Evolutionary conservation across 2,888 invertebrate species (phyloP).

Genomic region (Leptopilina myrica): DNA sequence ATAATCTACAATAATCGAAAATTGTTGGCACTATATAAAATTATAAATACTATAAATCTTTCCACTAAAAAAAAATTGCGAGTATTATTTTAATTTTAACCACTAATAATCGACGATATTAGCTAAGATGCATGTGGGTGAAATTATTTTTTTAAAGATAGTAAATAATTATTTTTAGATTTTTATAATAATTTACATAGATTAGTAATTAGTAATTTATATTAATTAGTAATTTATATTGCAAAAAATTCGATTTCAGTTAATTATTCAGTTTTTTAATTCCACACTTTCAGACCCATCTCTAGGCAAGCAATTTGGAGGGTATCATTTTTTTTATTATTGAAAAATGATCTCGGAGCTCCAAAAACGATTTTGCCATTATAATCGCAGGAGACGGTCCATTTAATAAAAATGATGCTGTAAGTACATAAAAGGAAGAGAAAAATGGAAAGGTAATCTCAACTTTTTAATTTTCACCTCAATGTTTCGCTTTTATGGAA

Average conservation of each 20-base stretch:
- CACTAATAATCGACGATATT: conserved; percentile 3
- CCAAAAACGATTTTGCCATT: neutral
- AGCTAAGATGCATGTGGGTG: conserved; percentile 16
- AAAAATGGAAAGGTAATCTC: conserved; percentile 8
- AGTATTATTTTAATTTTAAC: conserved; percentile 29
- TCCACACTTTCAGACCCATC: conserved; percentile 72
- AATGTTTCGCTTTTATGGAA: conserved; percentile 8
- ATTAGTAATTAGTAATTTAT: too few relatives aligned
- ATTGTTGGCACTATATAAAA: conserved; percentile 24
- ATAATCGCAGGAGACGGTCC: neutral
- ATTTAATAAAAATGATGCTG: conserved; percentile 1
- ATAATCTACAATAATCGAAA: conserved; percentile 18
- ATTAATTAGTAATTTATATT: too few relatives aligned
- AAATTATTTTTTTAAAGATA: neutral
- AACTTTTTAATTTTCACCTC: conserved; percentile 12
- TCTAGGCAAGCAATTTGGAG: conserved; percentile 60
- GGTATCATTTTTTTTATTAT: conserved; percentile 29
- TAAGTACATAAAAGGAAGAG: conserved; percentile 6
- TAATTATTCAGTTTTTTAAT: conserved; percentile 62
- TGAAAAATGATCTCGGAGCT: conserved; percentile 27
- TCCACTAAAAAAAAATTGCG: neutral
- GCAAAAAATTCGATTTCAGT: conserved; percentile 39
- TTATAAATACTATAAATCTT: conserved; percentile 13
- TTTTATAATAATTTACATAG: conserved; percentile 55
- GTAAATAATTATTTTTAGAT: conserved; percentile 48